Evolutionary conservation across 2,888 invertebrate species (phyloP).

Genomic region (Rhabditoides inermis): DNA sequence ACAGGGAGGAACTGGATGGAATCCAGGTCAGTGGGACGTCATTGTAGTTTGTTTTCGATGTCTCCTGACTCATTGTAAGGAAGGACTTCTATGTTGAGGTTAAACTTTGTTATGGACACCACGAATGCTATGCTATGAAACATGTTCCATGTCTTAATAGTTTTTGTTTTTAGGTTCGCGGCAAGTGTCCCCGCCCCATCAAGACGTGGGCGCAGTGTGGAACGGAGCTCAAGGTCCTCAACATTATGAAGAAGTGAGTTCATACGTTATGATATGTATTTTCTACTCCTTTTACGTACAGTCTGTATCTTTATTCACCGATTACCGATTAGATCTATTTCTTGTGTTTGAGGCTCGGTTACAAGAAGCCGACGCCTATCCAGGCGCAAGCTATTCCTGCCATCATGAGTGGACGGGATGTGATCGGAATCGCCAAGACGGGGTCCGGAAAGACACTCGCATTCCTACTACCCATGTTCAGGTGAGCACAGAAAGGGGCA

Average conservation of each 20-base stretch:
- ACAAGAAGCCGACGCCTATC: slow-evolving; percentile 95
- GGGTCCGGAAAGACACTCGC: slow-evolving; percentile 96
- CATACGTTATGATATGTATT: neutral
- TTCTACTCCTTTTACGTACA: neutral
- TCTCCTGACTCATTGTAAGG: neutral
- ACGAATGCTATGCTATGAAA: neutral
- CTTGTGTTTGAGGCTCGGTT: slow-evolving; percentile 58
- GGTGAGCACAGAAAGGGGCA: neutral
- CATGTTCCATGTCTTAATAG: neutral
- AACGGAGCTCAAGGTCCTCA: slow-evolving; percentile 86
- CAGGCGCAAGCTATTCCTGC: slow-evolving; percentile 84
- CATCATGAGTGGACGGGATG: slow-evolving; percentile 87
- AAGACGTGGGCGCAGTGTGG: slow-evolving; percentile 97
- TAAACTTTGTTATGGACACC: neutral
- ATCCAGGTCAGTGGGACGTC: slow-evolving; percentile 71
- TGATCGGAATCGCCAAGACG: slow-evolving; percentile 97
- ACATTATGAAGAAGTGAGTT: slow-evolving; percentile 70
- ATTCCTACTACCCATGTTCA: slow-evolving; percentile 88
- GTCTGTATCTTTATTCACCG: neutral
- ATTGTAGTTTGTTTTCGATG: neutral
- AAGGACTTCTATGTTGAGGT: neutral
- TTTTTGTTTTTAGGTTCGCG: slow-evolving; percentile 62
- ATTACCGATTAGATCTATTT: too few relatives aligned
- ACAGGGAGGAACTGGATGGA: slow-evolving; percentile 74
- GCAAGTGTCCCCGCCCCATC: slow-evolving; percentile 88